Conservation (phyloP, 2,797 vertebrate genomes). For the Dipus sagitta region DNA sequence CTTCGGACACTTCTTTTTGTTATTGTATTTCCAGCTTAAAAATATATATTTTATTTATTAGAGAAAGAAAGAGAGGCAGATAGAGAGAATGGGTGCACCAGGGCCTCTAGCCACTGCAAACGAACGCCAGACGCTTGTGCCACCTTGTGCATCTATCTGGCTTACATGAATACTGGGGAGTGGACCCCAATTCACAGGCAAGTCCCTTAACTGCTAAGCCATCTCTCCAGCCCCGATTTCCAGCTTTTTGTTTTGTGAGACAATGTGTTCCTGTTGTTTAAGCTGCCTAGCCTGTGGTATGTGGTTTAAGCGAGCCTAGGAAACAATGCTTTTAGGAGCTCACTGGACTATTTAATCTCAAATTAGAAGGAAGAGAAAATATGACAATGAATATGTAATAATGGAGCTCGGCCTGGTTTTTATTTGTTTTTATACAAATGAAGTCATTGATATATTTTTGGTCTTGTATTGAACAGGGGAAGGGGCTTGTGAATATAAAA, state of each 20-base stretch:
- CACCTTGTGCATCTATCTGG: no score
- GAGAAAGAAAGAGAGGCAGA: no score
- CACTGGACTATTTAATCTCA: neutral
- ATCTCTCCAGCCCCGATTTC: no score
- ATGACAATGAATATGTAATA: neutral
- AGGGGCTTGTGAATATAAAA: neutral
- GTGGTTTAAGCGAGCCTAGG: neutral
- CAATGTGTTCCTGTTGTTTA: neutral
- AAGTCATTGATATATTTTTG: neutral
- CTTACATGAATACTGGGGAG: no score
- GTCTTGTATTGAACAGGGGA: neutral
- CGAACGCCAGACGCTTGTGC: no score
- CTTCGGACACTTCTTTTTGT: neutral
- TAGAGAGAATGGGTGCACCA: no score
- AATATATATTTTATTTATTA: no score
- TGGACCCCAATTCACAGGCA: no score
- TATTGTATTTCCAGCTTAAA: neutral
- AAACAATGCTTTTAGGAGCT: neutral
- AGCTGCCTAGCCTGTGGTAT: accelerated
- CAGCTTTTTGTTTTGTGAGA: neutral
- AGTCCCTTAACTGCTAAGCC: no score
- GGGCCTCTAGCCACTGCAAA: no score
- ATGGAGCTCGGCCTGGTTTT: neutral
- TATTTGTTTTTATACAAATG: neutral
- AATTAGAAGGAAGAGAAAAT: constrained; percentile 2